These are phyloP conservation scores for Calameuta idolon DNA, from an alignment of 2,888 invertebrate species.

Conservation along the genomic window DNA sequence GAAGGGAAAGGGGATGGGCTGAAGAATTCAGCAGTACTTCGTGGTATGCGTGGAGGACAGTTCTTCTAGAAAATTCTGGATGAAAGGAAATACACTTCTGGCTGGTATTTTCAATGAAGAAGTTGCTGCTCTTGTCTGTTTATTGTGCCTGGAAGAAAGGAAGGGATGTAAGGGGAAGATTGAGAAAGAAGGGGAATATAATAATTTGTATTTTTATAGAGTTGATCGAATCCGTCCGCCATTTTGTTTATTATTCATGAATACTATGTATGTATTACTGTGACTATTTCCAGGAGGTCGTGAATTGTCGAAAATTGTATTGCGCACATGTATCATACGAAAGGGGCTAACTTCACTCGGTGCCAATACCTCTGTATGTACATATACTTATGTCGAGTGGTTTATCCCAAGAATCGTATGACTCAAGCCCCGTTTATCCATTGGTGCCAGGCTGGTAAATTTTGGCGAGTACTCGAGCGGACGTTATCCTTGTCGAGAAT, in stretches of 20 bases:
- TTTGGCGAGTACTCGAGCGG: neutral
- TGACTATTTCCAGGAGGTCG: neutral
- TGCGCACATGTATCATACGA: neutral
- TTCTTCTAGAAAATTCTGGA: neutral
- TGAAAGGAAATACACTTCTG: neutral
- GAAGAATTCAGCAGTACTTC: neutral
- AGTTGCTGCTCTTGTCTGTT: neutral
- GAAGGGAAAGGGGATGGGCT: neutral
- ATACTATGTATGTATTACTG: neutral
- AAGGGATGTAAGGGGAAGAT: neutral
- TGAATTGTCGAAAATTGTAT: neutral
- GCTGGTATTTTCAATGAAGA: neutral
- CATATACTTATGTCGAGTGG: neutral
- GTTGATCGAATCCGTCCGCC: neutral
- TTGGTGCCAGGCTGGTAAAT: neutral
- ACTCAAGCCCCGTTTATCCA: neutral
- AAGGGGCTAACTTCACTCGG: neutral
- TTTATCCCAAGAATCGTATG: neutral
- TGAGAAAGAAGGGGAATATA: neutral
- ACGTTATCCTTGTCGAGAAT: neutral
- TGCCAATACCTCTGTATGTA: neutral
- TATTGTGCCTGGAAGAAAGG: neutral
- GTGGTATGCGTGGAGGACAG: neutral
- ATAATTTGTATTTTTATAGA: neutral
- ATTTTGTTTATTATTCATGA: neutral